Evolutionary conservation across 2,113 vertebrate species (phyloP), one percentile per base, ranked within the genome.

Genomic region (Camelus dromedarius): DNA sequence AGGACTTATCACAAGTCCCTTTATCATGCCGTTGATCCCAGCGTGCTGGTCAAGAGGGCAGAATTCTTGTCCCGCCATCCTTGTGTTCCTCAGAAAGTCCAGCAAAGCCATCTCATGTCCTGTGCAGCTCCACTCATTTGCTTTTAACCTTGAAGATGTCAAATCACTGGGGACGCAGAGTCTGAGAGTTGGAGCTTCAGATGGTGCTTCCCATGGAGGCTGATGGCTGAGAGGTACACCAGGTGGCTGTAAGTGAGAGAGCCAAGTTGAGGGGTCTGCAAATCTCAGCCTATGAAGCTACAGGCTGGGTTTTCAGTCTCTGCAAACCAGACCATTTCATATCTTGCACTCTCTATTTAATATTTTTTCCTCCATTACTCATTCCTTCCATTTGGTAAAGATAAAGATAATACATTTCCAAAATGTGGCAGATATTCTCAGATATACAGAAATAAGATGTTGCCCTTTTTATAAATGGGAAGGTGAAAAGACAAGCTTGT

Each of bases 401-500:
- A 83, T 58, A 56, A 87, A 72, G 75, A 83, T 22, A 11, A 83
- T 32, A 92, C 60, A 54, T 52, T 93, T 62, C 12, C 28, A 83
- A 86, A 93, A 79, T 60, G 48, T 30, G 62, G 30, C 5, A 14
- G 35, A 76, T 54, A 48, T 64, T 83, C 60, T 93, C 66, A 80
- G 15, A 89, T 56, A 28, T 73, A 52, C 10, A 24, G 48, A 85
- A 92, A 93, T 38, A 75, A 42, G 38, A 62, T 48, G 32, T 28
- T 75, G 9, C 62, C 52, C 32, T 89, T 93, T 93, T 54, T 54
- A 64, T 38, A 95, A 79, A 73, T 12, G 13, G 70, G 76, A 50
- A 90, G 26, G 30, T 18, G 88, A 89, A 93, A 88, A 85, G 76
- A 42, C 62, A 79, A 92, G 50, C 80, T 58, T 64, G 12, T 28